Conservation (phyloP, 2,113 vertebrate genomes). For the Mellivora capensis region DNA sequence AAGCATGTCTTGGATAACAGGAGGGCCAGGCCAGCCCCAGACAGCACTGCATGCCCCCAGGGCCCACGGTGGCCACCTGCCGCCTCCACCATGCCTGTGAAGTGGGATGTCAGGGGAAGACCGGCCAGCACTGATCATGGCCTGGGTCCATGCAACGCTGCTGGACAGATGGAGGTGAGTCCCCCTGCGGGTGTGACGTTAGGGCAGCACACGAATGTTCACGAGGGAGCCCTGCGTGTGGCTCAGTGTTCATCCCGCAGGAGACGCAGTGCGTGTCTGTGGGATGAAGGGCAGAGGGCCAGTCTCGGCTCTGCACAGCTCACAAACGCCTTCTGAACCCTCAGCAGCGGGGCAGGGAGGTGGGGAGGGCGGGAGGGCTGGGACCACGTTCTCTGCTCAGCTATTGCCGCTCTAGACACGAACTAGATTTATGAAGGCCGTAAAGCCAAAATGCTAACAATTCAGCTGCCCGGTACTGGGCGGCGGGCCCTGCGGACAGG, state of each 20-base stretch:
- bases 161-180: background rate
- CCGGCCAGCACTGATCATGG: background rate
- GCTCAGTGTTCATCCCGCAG: accelerated
- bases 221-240: accelerated
- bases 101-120: background rate
- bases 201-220: accelerated
- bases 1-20: background rate
- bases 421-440: background rate
- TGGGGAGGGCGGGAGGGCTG: accelerated
- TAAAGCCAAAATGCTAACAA: background rate
- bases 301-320: accelerated
- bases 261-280: accelerated
- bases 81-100: background rate
- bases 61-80: background rate
- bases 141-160: too few species aligned
- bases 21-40: background rate
- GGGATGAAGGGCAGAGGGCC: too few species aligned
- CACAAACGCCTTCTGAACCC: background rate
- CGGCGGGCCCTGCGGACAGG: background rate
- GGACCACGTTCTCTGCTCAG: background rate
- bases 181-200: accelerated
- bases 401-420: background rate
- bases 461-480: background rate
- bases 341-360: background rate
- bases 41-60: background rate